Conservation (phyloP, 1,140 invertebrate genomes). For the Mercenaria mercenaria region DNA sequence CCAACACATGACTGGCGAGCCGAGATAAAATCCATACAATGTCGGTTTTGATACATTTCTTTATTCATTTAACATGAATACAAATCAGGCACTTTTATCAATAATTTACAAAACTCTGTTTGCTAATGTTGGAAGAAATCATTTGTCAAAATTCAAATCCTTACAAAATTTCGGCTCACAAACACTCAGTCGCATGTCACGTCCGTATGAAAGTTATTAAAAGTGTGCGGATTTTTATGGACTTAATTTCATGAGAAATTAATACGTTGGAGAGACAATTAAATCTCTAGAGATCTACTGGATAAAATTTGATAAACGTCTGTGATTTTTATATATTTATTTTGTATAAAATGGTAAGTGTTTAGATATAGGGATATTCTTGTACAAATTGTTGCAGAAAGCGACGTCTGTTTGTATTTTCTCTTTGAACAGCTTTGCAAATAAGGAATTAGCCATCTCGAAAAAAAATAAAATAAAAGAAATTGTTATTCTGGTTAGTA, state of each 20-base stretch:
- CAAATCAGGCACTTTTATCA: neutral
- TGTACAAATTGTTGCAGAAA: neutral
- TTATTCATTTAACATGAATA: neutral
- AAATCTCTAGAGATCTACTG: neutral
- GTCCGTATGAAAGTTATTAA: neutral
- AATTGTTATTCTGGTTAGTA: no score
- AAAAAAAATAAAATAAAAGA: no score
- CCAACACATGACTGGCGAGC: neutral
- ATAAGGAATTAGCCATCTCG: no score
- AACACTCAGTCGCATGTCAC: neutral
- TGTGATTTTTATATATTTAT: neutral
- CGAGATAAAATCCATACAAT: neutral
- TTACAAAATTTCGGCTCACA: neutral
- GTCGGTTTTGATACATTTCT: slow-evolving; percentile 7
- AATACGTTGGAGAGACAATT: neutral
- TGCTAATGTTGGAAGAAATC: neutral
- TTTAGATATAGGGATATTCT: neutral
- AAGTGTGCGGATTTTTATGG: neutral
- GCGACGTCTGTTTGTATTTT: no score
- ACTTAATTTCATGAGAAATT: slow-evolving; percentile 12
- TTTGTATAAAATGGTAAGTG: neutral
- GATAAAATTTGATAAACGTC: neutral
- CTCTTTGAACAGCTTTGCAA: no score
- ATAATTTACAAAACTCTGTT: neutral
- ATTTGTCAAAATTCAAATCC: slow-evolving; percentile 12